These are phyloP conservation scores for Pongo abelii DNA, from an alignment of 2,113 vertebrate species.

Conservation along the genomic window DNA sequence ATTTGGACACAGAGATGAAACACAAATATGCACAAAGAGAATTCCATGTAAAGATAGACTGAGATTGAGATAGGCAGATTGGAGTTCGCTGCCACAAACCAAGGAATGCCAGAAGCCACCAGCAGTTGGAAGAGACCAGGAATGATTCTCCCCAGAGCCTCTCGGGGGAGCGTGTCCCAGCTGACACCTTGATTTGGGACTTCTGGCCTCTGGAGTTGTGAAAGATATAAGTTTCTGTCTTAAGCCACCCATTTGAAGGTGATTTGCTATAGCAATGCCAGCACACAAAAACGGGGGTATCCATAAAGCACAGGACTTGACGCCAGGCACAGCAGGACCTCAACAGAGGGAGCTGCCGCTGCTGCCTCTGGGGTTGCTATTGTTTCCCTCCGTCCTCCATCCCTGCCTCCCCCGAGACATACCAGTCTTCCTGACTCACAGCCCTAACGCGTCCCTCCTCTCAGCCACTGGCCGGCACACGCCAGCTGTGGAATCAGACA, in stretches of 20 bases:
- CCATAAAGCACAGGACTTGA: rapidly evolving
- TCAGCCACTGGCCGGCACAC: rapidly evolving
- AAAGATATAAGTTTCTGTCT: not conserved
- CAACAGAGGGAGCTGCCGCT: rapidly evolving
- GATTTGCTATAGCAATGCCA: not conserved
- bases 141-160: not conserved
- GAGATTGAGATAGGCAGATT: not conserved
- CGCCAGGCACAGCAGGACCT: not conserved
- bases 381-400: not conserved
- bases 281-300: rapidly evolving
- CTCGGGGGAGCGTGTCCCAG: not conserved
- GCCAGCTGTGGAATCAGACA: not conserved
- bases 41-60: not conserved
- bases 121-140: not conserved
- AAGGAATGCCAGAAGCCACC: not conserved
- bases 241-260: not conserved
- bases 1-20: not conserved
- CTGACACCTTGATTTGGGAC: not conserved
- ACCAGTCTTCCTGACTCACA: not conserved
- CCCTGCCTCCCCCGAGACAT: too few species aligned
- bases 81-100: not conserved
- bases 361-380: not conserved
- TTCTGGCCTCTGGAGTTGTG: not conserved
- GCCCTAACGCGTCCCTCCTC: not conserved
- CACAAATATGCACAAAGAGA: not conserved